Conservation (phyloP, 2,113 vertebrate genomes). For the Myotis lucifugus region DNA sequence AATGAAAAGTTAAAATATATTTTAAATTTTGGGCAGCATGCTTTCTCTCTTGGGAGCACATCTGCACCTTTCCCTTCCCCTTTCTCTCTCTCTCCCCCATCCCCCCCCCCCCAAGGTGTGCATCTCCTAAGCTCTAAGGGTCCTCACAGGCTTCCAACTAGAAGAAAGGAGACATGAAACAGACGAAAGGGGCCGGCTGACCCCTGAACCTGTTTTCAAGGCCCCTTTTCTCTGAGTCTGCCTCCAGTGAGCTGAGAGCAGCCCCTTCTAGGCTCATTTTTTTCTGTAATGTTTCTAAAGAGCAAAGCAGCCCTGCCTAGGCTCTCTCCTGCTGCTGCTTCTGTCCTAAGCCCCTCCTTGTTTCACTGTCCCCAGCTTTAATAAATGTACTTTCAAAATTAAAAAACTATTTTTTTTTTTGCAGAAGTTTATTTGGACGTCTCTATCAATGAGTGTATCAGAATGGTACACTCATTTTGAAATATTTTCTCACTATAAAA, state of each 20-base stretch:
- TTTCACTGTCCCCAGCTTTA: not conserved
- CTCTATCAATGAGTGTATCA: constrained; percentile 11
- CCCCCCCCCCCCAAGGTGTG: not conserved
- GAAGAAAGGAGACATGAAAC: too few species aligned
- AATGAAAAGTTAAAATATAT: constrained; percentile 9
- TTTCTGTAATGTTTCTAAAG: not conserved
- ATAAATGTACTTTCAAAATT: not conserved
- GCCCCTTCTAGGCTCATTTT: not conserved
- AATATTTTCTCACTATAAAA: constrained; percentile 16
- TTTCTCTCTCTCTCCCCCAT: too few species aligned
- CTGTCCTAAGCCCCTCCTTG: not conserved
- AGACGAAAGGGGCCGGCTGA: too few species aligned
- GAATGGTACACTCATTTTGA: not conserved
- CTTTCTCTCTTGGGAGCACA: not conserved
- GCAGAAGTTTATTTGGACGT: not conserved
- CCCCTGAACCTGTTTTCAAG: not conserved
- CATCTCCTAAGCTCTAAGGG: not conserved
- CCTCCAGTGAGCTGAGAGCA: not conserved
- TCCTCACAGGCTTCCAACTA: not conserved
- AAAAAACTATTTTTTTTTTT: not conserved
- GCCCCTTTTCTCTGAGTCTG: not conserved
- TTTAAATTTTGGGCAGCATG: not conserved
- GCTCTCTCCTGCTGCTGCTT: not conserved
- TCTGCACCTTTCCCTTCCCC: not conserved
- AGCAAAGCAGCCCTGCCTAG: not conserved